phyloP scores from a whole-genome alignment of 35 echinoderm and acorn worm genomes.

The Ophiothrix spiculata region DNA sequence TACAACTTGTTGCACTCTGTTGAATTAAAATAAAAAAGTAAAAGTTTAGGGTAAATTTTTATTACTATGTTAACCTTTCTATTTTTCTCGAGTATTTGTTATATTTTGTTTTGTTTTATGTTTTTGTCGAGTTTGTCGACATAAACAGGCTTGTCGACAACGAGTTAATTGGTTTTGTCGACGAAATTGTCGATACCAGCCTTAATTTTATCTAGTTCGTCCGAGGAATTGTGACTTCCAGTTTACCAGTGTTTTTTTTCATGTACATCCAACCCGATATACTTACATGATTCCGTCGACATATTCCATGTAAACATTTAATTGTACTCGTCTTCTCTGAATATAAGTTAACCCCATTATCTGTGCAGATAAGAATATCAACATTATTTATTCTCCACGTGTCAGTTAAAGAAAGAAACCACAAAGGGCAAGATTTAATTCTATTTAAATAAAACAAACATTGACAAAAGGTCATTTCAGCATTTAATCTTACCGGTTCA shows the following conservation, averaged over 20 bases:
- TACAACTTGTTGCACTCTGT: too few species aligned
- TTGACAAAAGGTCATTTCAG: too few species aligned
- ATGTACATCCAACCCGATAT: too few species aligned
- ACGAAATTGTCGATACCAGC: background rate
- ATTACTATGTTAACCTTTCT: too few species aligned
- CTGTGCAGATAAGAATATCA: background rate
- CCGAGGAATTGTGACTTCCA: background rate
- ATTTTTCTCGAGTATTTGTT: background rate
- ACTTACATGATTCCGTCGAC: background rate
- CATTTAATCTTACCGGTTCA: background rate
- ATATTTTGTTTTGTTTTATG: background rate
- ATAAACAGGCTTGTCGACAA: background rate
- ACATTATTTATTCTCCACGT: background rate
- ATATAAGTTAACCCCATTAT: background rate
- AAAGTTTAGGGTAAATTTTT: too few species aligned
- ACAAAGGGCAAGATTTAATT: background rate
- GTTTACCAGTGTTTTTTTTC: too few species aligned
- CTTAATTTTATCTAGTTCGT: background rate
- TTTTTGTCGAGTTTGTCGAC: background rate
- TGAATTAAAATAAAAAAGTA: too few species aligned
- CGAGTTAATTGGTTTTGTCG: background rate
- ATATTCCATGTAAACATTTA: background rate
- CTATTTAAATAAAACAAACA: background rate
- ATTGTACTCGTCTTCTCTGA: background rate
- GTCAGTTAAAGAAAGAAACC: background rate